phyloP scores from a whole-genome alignment of 2,888 invertebrate species.

The Platypus cylindrus region DNA sequence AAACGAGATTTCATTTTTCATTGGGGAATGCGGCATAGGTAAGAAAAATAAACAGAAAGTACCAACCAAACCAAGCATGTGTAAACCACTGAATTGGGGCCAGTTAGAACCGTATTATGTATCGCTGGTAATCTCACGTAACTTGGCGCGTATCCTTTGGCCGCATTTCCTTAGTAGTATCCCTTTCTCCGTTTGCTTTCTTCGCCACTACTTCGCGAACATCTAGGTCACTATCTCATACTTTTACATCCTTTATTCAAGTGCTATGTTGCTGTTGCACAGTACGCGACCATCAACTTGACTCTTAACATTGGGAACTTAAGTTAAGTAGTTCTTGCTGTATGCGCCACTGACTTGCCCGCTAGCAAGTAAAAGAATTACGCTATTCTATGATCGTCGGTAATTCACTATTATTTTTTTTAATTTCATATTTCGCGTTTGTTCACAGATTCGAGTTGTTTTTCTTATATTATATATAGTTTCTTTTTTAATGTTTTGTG shows the following conservation, averaged over 20 bases:
- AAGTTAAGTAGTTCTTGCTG: slow-evolving; percentile 8
- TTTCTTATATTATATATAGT: not conserved
- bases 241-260: slow-evolving; percentile 33
- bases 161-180: slow-evolving; percentile 35
- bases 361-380: not conserved
- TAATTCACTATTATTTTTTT: not conserved
- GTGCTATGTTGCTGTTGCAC: slow-evolving; percentile 16
- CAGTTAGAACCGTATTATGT: slow-evolving; percentile 31
- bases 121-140: slow-evolving; percentile 36
- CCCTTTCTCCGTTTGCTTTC: slow-evolving; percentile 37
- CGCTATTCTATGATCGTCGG: not conserved
- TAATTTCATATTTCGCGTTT: not conserved
- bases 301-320: slow-evolving; percentile 16
- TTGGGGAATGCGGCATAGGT: slow-evolving; percentile 28
- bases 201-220: slow-evolving; percentile 34
- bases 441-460: not conserved
- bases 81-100: slow-evolving; percentile 15
- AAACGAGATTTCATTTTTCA: slow-evolving; percentile 31
- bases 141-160: slow-evolving; percentile 32
- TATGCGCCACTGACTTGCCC: not conserved
- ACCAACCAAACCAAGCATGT: slow-evolving; percentile 11
- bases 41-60: slow-evolving; percentile 12
- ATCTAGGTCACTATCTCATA: slow-evolving; percentile 38
- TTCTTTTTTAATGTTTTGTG: slow-evolving; percentile 13
- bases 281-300: slow-evolving; percentile 14